Evolutionary conservation across 2,888 invertebrate genomes (phyloP).

Genomic region (Drosophila histrio): DNA sequence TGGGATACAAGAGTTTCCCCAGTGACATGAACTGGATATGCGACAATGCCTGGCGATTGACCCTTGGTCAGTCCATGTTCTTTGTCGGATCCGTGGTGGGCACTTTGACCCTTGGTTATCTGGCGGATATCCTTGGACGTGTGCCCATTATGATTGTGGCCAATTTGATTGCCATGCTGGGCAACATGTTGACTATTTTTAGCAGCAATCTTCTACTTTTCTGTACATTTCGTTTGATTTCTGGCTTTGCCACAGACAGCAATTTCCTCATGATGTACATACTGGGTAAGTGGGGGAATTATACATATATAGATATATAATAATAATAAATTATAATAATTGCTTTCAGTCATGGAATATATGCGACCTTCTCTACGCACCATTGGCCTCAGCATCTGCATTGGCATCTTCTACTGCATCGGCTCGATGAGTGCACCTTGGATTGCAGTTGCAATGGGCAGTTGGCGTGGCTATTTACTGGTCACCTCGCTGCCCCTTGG

Average conservation of each 20-base stretch:
- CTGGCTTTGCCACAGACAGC: slow-evolving; percentile 86
- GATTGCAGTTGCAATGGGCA: slow-evolving; percentile 84
- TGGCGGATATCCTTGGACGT: slow-evolving; percentile 86
- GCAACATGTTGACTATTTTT: slow-evolving; percentile 85
- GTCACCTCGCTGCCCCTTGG: slow-evolving; percentile 85
- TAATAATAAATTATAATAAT: too few relatives aligned
- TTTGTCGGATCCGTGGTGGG: slow-evolving; percentile 87
- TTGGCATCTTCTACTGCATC: slow-evolving; percentile 86
- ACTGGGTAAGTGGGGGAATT: slow-evolving; percentile 85
- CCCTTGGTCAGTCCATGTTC: slow-evolving; percentile 87
- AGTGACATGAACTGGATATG: slow-evolving; percentile 88
- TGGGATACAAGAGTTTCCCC: slow-evolving; percentile 86
- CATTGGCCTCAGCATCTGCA: slow-evolving; percentile 86
- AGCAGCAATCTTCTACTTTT: slow-evolving; percentile 84
- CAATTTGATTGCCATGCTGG: slow-evolving; percentile 85
- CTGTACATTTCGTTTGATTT: slow-evolving; percentile 85
- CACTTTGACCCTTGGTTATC: slow-evolving; percentile 85
- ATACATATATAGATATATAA: too few relatives aligned
- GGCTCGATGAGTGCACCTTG: slow-evolving; percentile 86
- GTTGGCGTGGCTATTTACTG: slow-evolving; percentile 86
- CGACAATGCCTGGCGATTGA: slow-evolving; percentile 86
- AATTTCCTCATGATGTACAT: slow-evolving; percentile 88
- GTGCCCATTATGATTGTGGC: slow-evolving; percentile 86
- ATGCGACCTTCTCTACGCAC: slow-evolving; percentile 85
- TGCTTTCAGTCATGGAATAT: slow-evolving; percentile 87